These are phyloP conservation scores for Choristoneura fumiferana DNA, from an alignment of 1,140 invertebrate genomes.

Conservation along the genomic window DNA sequence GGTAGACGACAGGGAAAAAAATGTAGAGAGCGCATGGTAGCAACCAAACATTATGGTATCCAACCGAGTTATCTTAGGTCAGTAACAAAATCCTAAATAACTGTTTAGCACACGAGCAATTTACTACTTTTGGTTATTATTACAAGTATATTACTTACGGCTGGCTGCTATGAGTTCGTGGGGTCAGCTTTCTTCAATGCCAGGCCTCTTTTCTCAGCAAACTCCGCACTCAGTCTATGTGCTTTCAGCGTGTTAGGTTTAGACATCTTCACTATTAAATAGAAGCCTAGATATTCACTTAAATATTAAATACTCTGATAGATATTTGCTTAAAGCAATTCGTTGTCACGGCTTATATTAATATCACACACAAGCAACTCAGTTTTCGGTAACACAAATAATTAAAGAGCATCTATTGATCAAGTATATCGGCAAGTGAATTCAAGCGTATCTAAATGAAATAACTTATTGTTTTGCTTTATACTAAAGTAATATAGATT, in stretches of 20 bases:
- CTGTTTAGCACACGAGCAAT: background rate
- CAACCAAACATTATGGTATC: conserved; percentile 2
- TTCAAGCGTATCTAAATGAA: conserved; percentile 16
- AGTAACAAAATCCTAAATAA: background rate
- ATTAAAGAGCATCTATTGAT: conserved; percentile 59
- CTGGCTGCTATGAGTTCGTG: conserved; percentile 68
- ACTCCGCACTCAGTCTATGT: conserved; percentile 69
- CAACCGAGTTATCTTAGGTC: conserved; percentile 11
- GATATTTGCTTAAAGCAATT: conserved; percentile 29
- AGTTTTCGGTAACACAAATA: conserved; percentile 19
- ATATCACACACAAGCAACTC: conserved; percentile 11
- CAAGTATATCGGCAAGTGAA: conserved; percentile 39
- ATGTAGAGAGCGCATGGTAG: background rate
- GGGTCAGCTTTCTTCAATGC: conserved; percentile 63
- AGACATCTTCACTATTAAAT: conserved; percentile 53
- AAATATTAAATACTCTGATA: conserved; percentile 31
- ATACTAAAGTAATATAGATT: conserved; percentile 1
- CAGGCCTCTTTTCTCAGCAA: conserved; percentile 64
- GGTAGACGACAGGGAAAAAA: background rate
- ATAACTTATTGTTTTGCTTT: background rate
- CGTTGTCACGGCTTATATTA: conserved; percentile 43
- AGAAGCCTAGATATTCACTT: conserved; percentile 29
- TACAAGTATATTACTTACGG: conserved; percentile 50
- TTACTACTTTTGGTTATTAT: conserved; percentile 1
- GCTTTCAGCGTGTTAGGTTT: conserved; percentile 70